phyloP scores from a whole-genome alignment of 2,113 vertebrate genomes.

The Serinus canaria region DNA sequence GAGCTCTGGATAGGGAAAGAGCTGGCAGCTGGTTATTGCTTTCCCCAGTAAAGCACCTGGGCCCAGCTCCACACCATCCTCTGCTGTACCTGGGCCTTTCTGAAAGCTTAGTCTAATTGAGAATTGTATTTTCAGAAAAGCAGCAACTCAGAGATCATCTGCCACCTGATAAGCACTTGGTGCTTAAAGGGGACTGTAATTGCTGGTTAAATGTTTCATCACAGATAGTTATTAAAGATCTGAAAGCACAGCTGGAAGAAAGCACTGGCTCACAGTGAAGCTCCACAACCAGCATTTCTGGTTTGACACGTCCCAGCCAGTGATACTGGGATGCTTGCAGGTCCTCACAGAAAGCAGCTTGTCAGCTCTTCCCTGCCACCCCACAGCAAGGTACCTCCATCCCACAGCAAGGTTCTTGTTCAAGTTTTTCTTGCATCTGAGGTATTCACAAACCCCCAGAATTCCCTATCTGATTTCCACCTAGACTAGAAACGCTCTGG shows the following conservation, averaged over 20 bases:
- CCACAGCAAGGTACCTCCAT: neutral
- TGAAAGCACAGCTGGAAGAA: neutral
- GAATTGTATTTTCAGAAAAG: neutral
- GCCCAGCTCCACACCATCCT: neutral
- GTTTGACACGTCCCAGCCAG: neutral
- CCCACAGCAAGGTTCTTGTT: neutral
- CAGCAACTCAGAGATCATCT: neutral
- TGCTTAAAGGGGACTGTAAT: neutral
- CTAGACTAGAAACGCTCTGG: fast-evolving
- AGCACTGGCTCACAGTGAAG: neutral
- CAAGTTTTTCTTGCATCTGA: neutral
- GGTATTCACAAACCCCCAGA: neutral
- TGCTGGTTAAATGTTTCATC: neutral
- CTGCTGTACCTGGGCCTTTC: neutral
- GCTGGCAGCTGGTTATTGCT: neutral
- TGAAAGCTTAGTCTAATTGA: neutral
- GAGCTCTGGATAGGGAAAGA: neutral
- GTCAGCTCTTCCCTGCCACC: neutral
- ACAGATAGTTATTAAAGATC: neutral
- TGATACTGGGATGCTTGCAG: neutral
- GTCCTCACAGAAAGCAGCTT: neutral
- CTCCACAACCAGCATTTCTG: constrained; percentile 53
- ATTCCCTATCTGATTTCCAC: neutral
- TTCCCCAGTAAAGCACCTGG: neutral
- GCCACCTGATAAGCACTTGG: neutral